phyloP scores from a whole-genome alignment of 2,113 vertebrate genomes.

The Cathartes aura region DNA sequence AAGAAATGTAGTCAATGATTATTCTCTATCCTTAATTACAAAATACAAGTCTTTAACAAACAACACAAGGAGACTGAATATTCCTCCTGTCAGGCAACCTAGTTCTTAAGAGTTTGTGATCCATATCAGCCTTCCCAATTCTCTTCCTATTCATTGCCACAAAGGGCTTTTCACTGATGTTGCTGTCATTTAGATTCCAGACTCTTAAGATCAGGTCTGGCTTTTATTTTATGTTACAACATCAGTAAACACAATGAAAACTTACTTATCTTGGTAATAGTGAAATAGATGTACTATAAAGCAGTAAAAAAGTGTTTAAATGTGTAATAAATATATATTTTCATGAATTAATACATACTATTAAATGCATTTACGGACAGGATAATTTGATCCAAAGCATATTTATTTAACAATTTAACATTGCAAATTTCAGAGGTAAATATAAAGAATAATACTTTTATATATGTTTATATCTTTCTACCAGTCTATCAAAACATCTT shows the following conservation, averaged over 20 bases:
- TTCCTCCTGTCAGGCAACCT: neutral
- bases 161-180: neutral
- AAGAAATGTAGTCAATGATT: neutral
- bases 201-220: neutral
- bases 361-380: neutral
- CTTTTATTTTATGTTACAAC: neutral
- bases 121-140: neutral
- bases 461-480: neutral
- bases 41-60: neutral
- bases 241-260: neutral
- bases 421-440: neutral
- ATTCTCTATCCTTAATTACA: neutral
- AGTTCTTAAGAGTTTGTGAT: neutral
- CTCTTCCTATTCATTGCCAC: neutral
- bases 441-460: neutral
- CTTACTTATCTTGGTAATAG: neutral
- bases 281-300: neutral
- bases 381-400: neutral
- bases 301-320: neutral
- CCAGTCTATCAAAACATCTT: neutral
- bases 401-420: neutral
- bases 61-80: neutral
- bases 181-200: neutral
- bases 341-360: neutral
- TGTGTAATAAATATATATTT: neutral